These are phyloP conservation scores for Rhipidura dahli DNA, from an alignment of 2,113 vertebrate genomes.

Conservation along the genomic window DNA sequence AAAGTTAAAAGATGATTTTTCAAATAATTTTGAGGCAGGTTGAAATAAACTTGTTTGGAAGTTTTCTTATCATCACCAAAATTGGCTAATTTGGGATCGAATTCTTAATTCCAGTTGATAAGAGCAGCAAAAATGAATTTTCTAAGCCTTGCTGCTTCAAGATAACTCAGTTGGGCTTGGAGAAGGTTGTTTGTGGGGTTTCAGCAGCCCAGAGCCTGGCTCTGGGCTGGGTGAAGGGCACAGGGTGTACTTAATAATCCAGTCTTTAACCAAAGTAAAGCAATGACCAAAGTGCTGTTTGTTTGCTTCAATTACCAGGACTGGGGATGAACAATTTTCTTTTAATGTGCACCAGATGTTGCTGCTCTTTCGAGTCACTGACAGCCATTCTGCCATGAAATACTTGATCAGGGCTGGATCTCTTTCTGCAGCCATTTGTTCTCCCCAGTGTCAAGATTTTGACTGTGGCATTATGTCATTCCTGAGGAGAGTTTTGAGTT, in stretches of 20 bases:
- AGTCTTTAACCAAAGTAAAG: not conserved
- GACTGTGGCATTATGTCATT: not conserved
- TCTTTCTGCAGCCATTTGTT: not conserved
- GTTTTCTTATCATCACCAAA: not conserved
- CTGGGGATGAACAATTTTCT: not conserved
- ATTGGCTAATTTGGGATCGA: not conserved
- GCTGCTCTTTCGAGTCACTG: not conserved
- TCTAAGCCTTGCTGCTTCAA: not conserved
- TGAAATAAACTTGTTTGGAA: not conserved
- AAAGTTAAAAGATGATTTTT: not conserved
- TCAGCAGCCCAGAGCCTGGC: not conserved
- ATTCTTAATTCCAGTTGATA: not conserved
- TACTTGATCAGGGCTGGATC: not conserved
- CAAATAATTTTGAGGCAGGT: not conserved
- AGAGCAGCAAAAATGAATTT: not conserved
- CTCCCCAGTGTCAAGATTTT: not conserved
- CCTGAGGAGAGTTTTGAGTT: not conserved
- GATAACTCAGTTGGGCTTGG: not conserved
- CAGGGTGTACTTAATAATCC: not conserved
- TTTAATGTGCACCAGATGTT: constrained; percentile 10
- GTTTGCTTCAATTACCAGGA: not conserved
- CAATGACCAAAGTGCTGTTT: not conserved
- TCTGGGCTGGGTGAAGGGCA: not conserved
- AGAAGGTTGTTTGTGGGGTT: not conserved
- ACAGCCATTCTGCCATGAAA: not conserved